Evolutionary conservation across 2,888 invertebrate species (phyloP).

Genomic region (Chironomus tentans): DNA sequence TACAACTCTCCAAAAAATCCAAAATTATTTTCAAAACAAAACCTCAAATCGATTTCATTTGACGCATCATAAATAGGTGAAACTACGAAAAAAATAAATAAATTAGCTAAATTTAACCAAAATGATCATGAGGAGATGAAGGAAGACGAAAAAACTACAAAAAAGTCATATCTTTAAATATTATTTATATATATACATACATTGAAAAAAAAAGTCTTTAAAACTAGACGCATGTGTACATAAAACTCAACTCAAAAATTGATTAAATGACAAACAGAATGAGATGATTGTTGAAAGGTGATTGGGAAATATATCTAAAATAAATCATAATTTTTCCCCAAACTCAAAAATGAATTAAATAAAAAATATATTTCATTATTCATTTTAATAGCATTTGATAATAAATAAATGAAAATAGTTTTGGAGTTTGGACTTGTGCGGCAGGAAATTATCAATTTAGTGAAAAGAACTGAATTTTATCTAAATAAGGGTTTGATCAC

Average conservation of each 20-base stretch:
- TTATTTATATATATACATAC: slow-evolving; percentile 14
- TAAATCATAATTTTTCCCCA: no score
- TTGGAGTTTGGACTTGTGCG: no score
- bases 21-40: no score
- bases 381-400: slow-evolving; percentile 20
- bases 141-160: slow-evolving; percentile 2
- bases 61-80: neutral
- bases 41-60: neutral
- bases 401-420: neutral
- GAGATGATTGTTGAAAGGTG: no score
- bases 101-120: slow-evolving; percentile 19
- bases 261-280: no score
- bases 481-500: no score
- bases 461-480: no score
- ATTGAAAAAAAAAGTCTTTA: neutral
- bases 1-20: no score
- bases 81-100: neutral
- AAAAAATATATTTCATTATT: slow-evolving; percentile 9
- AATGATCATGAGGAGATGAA: neutral
- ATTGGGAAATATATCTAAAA: no score
- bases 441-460: no score
- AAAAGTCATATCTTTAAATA: slow-evolving; percentile 23
- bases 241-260: no score
- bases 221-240: no score
- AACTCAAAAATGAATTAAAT: neutral